phyloP scores from a whole-genome alignment of 1,140 invertebrate genomes.

The Ganaspis sp. region DNA sequence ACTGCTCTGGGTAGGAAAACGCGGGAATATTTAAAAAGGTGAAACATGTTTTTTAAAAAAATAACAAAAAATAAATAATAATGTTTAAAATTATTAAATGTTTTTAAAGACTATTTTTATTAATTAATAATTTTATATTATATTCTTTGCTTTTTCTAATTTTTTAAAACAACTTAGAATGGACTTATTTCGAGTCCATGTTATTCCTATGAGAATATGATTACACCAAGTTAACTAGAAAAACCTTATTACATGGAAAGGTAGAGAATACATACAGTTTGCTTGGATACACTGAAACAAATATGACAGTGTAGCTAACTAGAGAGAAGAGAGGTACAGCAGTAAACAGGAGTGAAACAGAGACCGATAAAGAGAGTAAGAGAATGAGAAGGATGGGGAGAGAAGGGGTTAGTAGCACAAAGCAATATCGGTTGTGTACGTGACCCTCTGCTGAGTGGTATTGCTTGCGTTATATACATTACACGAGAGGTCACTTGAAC shows the following conservation, averaged over 20 bases:
- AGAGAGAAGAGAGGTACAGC: neutral
- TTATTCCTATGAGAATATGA: no score
- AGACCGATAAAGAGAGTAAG: neutral
- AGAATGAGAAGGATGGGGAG: neutral
- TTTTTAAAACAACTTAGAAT: no score
- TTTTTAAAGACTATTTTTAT: no score
- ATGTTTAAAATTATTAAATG: no score
- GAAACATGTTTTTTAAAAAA: no score
- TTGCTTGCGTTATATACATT: constrained; percentile 37
- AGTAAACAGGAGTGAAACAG: neutral
- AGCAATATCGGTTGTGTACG: constrained; percentile 23
- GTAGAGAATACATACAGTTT: neutral
- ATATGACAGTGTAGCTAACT: neutral
- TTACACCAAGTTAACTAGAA: no score
- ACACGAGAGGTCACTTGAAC: constrained; percentile 39
- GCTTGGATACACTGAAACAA: neutral
- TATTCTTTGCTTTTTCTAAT: no score
- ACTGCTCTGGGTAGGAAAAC: no score
- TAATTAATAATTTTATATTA: no score
- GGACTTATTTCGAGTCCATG: no score
- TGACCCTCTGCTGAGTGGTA: neutral
- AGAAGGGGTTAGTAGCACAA: neutral
- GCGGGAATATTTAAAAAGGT: no score
- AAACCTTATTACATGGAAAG: constrained; percentile 12
- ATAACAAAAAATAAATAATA: no score